Conservation (phyloP, 1,140 invertebrate species). For the Halictus rubicundus region DNA sequence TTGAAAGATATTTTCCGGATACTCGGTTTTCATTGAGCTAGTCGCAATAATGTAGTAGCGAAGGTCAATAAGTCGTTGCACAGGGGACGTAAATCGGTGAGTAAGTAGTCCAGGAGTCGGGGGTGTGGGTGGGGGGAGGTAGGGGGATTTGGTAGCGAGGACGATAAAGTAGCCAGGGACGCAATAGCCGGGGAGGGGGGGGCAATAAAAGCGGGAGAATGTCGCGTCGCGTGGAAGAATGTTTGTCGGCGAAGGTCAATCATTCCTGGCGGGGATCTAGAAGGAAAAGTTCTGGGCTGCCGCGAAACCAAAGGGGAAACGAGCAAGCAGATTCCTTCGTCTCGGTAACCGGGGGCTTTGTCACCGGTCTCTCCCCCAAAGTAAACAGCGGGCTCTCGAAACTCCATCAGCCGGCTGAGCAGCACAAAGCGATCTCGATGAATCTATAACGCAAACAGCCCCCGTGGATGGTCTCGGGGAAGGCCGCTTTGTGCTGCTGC, state of each 20-base stretch:
- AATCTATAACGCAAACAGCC: conserved; percentile 19
- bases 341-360: neutral
- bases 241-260: neutral
- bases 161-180: neutral
- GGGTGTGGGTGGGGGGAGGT: too few relatives aligned
- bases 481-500: neutral
- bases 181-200: neutral
- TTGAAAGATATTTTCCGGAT: neutral
- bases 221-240: too few relatives aligned
- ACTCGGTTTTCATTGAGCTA: neutral
- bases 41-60: neutral
- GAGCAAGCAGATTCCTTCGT: neutral
- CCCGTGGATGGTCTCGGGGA: neutral
- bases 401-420: neutral
- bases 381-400: neutral
- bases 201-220: too few relatives aligned
- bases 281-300: neutral
- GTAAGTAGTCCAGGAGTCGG: too few relatives aligned
- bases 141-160: neutral
- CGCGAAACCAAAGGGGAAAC: neutral
- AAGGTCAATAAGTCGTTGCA: neutral
- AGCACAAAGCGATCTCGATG: conserved; percentile 16
- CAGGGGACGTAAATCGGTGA: neutral
- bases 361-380: neutral
- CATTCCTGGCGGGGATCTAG: neutral